Base-by-base conservation (phyloP, 2,113 vertebrate species). In the Engraulis encrasicolus region DNA sequence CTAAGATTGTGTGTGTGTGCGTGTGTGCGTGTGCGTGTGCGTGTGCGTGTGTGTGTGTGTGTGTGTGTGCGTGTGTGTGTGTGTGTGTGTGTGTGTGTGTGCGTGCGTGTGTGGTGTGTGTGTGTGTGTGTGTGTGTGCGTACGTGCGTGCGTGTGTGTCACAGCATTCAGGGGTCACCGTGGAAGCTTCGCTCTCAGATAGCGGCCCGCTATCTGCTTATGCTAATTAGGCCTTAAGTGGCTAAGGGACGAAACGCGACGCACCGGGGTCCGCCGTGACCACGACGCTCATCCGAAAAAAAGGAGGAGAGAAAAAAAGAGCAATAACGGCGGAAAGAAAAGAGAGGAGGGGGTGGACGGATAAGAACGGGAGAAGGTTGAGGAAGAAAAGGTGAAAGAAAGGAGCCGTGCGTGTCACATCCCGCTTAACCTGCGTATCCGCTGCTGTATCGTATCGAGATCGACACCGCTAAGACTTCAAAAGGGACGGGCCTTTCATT, bases 391-490 rank as follows among this genome's bases (percentile, higher is more conserved):
- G 6, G n/a, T 1, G 11, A 23, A 23, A 54, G 50, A 54, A 54
- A 61, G 27, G 14, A 12, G 91, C 89, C 36, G 90, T 86, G 85
- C 79, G 86, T 81, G 83, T 74, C 88, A 83, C 87, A 83, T 90
- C 90, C 91, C 90, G 93, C 93, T 95, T 95, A 94, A 95, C 93
- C 94, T n/a, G n/a, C n/a, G n/a, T n/a, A n/a, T n/a, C n/a, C n/a
- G n/a, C n/a, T n/a, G n/a, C 91, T 89, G 89, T 79, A 23, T 87
- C 89, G 38, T 94, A 95, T 94, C 94, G 19, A 84, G 92, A 92
- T 93, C 84, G 82, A 71, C 36, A 85, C 89, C 87, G 89, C 84
- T 90, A n/a, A n/a, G n/a, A n/a, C n/a, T n/a, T 94, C 90, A 92
- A 87, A 90, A 38, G 23, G n/a, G n/a, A n/a, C n/a, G n/a, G n/a